phyloP scores from a whole-genome alignment of 2,113 vertebrate genomes.

The Nycticryphes semicollaris region DNA sequence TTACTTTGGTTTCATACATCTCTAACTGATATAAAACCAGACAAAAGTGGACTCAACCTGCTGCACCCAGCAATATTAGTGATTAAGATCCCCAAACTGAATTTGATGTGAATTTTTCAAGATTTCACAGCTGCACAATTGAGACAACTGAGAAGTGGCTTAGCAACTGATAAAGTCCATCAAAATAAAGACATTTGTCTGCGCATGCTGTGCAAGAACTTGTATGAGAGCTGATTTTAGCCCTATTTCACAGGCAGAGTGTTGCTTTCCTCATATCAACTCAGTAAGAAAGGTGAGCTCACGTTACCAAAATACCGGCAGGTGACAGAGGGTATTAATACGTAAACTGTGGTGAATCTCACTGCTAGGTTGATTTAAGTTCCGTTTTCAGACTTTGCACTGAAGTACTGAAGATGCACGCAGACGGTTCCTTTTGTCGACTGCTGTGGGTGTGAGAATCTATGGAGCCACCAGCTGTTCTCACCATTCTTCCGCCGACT shows the following conservation, averaged over 20 bases:
- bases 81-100: neutral
- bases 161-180: neutral
- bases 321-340: neutral
- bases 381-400: neutral
- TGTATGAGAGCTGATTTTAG: neutral
- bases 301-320: neutral
- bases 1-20: neutral
- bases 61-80: neutral
- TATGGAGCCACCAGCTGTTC: slow-evolving; percentile 11
- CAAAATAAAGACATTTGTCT: neutral
- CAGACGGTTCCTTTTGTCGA: neutral
- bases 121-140: neutral
- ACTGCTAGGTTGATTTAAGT: neutral
- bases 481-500: neutral
- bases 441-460: neutral
- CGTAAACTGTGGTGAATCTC: neutral
- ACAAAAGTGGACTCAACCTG: neutral
- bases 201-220: neutral
- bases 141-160: neutral
- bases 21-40: neutral
- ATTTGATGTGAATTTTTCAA: neutral
- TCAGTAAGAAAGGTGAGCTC: neutral
- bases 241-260: neutral
- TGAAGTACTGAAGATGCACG: neutral
- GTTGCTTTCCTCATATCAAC: neutral